Conservation (phyloP, 2,797 vertebrate genomes). For the Odontamblyopus rebecca region DNA sequence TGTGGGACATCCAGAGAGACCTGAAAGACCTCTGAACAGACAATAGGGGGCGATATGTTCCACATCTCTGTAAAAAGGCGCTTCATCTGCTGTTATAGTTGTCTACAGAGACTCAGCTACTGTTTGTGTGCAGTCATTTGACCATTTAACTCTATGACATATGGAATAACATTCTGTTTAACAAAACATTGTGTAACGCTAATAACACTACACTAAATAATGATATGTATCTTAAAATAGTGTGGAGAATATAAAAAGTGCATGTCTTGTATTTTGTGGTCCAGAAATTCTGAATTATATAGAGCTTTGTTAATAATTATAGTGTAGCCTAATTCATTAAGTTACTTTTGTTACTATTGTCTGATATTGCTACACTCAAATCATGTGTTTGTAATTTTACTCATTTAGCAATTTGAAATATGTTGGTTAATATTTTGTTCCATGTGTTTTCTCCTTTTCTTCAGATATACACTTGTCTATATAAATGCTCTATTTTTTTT, state of each 20-base stretch:
- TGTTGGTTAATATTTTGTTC: not conserved
- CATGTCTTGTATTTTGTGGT: not conserved
- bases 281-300: not conserved
- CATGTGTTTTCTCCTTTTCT: not conserved
- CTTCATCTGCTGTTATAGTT: constrained; percentile 9
- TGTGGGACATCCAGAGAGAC: constrained; percentile 95
- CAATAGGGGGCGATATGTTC: constrained; percentile 30
- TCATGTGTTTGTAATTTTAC: not conserved
- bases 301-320: not conserved
- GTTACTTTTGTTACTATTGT: not conserved
- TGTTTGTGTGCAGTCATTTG: not conserved
- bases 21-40: constrained; percentile 82
- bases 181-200: not conserved
- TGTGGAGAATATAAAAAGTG: not conserved
- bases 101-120: constrained; percentile 28
- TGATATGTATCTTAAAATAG: not conserved
- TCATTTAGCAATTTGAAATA: not conserved
- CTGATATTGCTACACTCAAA: not conserved
- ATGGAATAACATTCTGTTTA: not conserved
- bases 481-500: not conserved
- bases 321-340: not conserved
- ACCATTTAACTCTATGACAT: not conserved
- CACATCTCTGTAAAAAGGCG: constrained; percentile 13
- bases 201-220: no score
- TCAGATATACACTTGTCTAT: not conserved